Conservation (phyloP, 2,113 vertebrate genomes). For the Salvelinus alpinus region DNA sequence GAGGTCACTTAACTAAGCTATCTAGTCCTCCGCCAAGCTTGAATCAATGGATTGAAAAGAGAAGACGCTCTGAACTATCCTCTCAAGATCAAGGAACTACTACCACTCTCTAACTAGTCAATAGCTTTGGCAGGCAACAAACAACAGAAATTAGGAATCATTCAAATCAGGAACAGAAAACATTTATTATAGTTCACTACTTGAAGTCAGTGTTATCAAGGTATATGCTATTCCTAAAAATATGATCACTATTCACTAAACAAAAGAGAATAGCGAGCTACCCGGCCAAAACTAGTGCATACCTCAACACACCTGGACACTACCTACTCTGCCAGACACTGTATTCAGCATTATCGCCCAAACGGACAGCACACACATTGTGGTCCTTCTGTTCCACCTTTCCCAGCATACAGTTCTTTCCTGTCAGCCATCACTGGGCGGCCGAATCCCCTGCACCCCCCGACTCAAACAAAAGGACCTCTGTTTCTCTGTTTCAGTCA, state of each 20-base stretch:
- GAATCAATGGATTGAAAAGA: too few species aligned
- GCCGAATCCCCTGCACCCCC: slow-evolving; percentile 1
- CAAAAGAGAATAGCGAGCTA: too few species aligned
- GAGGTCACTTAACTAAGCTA: neutral
- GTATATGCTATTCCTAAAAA: neutral
- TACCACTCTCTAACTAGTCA: neutral
- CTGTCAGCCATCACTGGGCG: slow-evolving; percentile 35
- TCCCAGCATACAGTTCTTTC: slow-evolving; percentile 28
- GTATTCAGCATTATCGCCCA: neutral
- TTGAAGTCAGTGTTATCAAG: neutral
- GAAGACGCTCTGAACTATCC: too few species aligned
- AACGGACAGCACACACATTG: slow-evolving; percentile 28
- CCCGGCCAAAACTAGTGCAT: neutral
- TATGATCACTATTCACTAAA: neutral
- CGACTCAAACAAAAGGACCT: slow-evolving; percentile 64
- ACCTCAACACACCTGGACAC: neutral
- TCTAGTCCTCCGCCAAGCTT: neutral
- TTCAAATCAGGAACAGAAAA: neutral
- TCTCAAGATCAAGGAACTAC: too few species aligned
- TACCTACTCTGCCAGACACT: slow-evolving; percentile 12
- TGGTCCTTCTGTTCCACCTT: slow-evolving; percentile 40
- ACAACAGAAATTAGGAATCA: neutral
- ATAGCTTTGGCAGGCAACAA: too few species aligned
- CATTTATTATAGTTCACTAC: neutral
- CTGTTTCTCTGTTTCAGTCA: slow-evolving; percentile 73